A percentile compares a stretch with the other conserved stretches of the same genome.
phyloP scores from a whole-genome alignment of 2,888 invertebrate genomes.

The Eretmocerus hayati region DNA sequence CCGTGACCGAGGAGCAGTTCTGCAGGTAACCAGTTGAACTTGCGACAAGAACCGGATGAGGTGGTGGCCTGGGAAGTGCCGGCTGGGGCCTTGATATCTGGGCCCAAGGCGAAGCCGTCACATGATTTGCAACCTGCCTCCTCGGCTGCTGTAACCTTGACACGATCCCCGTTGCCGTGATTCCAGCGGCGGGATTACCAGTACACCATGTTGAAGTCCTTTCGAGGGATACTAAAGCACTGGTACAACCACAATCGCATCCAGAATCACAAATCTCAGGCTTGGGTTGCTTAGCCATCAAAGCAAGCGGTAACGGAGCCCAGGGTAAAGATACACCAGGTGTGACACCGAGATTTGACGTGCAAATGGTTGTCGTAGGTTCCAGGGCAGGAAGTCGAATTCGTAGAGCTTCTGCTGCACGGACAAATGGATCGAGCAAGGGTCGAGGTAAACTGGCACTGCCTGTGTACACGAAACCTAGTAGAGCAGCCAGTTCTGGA shows the following conservation, averaged over 20 bases:
- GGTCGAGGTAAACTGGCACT: conserved; percentile 55
- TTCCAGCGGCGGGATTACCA: conserved; percentile 1
- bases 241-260: conserved; percentile 30
- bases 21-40: too few species aligned
- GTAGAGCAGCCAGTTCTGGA: conserved; percentile 56
- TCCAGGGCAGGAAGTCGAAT: conserved; percentile 36
- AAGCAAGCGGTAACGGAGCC: conserved; percentile 22
- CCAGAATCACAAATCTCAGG: conserved; percentile 42
- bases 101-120: conserved; percentile 42
- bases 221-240: conserved; percentile 31
- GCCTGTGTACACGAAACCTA: conserved; percentile 65
- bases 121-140: conserved; percentile 39
- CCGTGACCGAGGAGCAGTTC: too few species aligned
- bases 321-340: background rate
- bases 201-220: too few species aligned
- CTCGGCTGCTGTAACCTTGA: conserved; percentile 22
- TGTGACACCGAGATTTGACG: conserved; percentile 22
- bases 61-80: conserved; percentile 33
- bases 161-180: conserved; percentile 9
- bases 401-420: conserved; percentile 47
- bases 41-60: background rate
- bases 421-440: conserved; percentile 55
- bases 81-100: conserved; percentile 39
- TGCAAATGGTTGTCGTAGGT: conserved; percentile 18
- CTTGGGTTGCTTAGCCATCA: conserved; percentile 53